A percentile compares a stretch with the other conserved stretches of the same genome.
Conservation (phyloP, 2,797 vertebrate species). For the Nyctalus aviator region DNA sequence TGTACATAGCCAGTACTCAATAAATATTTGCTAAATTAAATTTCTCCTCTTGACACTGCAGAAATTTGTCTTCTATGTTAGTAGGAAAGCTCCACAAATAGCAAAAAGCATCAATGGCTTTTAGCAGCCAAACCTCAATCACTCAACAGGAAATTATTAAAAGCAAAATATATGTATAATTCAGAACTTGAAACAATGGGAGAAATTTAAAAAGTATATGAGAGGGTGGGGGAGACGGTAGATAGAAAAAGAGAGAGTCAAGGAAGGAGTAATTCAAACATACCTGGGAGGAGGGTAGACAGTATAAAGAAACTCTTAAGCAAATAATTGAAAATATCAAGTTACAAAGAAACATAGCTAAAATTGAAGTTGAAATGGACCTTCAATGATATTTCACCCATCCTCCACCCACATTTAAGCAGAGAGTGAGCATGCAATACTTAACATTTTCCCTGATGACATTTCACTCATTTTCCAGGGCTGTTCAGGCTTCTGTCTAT, state of each 20-base stretch:
- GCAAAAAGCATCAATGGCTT: not conserved
- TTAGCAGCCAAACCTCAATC: conserved; percentile 35
- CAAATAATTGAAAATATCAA: conserved; percentile 31
- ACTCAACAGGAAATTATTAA: conserved; percentile 57
- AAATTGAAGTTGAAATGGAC: not conserved
- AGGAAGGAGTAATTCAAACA: not conserved
- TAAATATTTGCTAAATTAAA: conserved; percentile 66
- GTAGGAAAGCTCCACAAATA: conserved; percentile 47
- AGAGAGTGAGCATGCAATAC: rapidly evolving
- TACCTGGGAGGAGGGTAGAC: not conserved
- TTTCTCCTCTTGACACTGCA: conserved; percentile 7
- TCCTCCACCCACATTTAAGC: not conserved
- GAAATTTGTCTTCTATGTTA: conserved; percentile 29
- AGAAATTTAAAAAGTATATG: not conserved
- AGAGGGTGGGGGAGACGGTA: not conserved
- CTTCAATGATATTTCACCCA: not conserved
- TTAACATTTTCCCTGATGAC: not conserved
- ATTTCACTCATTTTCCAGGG: not conserved
- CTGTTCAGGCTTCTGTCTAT: not conserved
- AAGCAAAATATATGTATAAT: conserved; percentile 44
- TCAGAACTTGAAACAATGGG: conserved; percentile 24
- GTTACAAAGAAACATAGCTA: not conserved
- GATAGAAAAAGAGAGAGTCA: not conserved
- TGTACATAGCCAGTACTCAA: not conserved
- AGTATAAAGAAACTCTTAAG: not conserved